A percentile compares a stretch with the other conserved stretches of the same genome.
phyloP scores from a whole-genome alignment of 1,140 invertebrate species.

The Cryptotermes secundus region DNA sequence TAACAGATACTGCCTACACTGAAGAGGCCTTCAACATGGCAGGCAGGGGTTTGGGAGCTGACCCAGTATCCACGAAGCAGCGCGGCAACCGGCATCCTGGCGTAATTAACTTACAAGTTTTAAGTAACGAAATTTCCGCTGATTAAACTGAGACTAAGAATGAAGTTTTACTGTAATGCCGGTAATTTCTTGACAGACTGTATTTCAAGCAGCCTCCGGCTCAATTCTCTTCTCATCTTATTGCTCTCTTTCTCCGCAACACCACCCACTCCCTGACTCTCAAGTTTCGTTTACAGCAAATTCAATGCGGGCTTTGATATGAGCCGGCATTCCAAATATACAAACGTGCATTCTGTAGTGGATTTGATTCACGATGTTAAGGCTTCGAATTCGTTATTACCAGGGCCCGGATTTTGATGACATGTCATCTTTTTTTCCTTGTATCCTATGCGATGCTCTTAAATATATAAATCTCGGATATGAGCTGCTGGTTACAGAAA shows the following conservation, averaged over 20 bases:
- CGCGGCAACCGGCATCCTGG: not conserved
- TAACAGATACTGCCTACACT: no score
- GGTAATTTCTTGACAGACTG: not conserved
- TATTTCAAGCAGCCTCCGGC: not conserved
- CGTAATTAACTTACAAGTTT: not conserved
- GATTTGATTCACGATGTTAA: no score
- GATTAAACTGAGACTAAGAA: slow-evolving; percentile 14
- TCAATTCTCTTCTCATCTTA: no score
- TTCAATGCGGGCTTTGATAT: not conserved
- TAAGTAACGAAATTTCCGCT: not conserved
- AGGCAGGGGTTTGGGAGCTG: not conserved
- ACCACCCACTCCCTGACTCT: not conserved
- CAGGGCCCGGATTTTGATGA: no score
- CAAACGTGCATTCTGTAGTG: not conserved
- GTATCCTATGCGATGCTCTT: no score
- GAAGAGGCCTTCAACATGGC: no score
- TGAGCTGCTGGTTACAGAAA: no score
- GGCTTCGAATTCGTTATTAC: no score
- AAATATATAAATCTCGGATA: no score
- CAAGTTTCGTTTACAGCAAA: not conserved
- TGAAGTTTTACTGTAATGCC: not conserved
- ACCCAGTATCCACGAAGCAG: not conserved
- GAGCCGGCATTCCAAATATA: not conserved
- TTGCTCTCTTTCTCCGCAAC: not conserved
- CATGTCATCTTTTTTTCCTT: no score